Evolutionary conservation across 2,888 invertebrate genomes (phyloP).

Genomic region (Blomia tropicalis): DNA sequence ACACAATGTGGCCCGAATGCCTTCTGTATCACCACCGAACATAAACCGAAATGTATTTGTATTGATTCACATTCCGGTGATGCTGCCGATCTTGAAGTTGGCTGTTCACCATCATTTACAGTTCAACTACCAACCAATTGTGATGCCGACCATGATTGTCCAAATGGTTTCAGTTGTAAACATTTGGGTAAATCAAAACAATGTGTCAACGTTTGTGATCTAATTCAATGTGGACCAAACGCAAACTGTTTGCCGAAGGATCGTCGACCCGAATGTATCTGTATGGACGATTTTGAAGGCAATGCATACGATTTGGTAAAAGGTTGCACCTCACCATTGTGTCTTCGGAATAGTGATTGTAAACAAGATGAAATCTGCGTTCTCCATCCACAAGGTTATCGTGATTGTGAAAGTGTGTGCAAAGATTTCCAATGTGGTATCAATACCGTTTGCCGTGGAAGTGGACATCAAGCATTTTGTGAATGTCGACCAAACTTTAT

Average conservation of each 20-base stretch:
- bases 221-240: constrained; percentile 32
- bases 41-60: constrained; percentile 56
- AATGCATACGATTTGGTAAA: constrained; percentile 60
- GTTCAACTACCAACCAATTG: constrained; percentile 25
- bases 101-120: constrained; percentile 40
- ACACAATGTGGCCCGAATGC: constrained; percentile 56
- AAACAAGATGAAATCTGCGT: constrained; percentile 28
- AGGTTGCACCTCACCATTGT: constrained; percentile 47
- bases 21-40: constrained; percentile 53
- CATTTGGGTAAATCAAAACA: constrained; percentile 24
- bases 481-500: constrained; percentile 59
- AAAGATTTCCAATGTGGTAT: constrained; percentile 61
- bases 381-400: constrained; percentile 38
- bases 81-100: constrained; percentile 41
- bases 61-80: constrained; percentile 66
- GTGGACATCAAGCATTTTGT: constrained; percentile 54
- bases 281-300: constrained; percentile 60
- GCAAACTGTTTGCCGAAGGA: constrained; percentile 45
- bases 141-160: constrained; percentile 26
- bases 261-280: constrained; percentile 65
- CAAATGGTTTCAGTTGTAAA: constrained; percentile 25
- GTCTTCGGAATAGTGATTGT: constrained; percentile 28
- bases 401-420: constrained; percentile 60
- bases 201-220: constrained; percentile 31
- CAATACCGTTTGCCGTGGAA: constrained; percentile 60